Base-by-base conservation (phyloP, 2,888 invertebrate species). In the Scaptodrosophila latifasciaeformis region DNA sequence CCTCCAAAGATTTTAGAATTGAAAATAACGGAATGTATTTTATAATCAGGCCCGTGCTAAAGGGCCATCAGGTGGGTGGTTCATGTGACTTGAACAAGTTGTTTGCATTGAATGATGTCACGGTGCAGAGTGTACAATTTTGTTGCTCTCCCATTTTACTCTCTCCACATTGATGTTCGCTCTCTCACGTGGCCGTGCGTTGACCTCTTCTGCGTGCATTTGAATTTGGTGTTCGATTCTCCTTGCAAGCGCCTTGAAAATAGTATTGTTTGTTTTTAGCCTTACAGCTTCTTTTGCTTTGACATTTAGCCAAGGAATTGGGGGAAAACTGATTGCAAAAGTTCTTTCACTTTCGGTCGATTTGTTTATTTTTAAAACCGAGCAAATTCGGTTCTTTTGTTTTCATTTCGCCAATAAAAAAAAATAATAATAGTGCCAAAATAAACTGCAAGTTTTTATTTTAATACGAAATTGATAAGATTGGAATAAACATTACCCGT, bases 301-400 rank as follows among this genome's bases (percentile, higher is more conserved):
- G 54, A 67, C 62, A 69, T 60, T 60, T 75, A 58, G 71, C 63
- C 68, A 78, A 74, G 15, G 19, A 30, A 39, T 29, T 12, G 1
- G 31, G 10, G 43, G 19, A 59, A 49, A 49, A n/a, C n/a, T 47
- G 40, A 29, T 29, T 52, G 18, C 18, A 60, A n/a, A 44, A 59
- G 45, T 67, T 56, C 35, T 60, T 60, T 54, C 44, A 59, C 63
- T 65, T 69, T 57, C 5, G 13, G 27, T 17, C 15, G 37, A 9
- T 17, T 1, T 13, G 21, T 40, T 40, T 40, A 40, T 40, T 40
- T 40, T 40, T 13, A 40, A 1, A 13, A 2, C 1, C 13, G 37
- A 18, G 17, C 9, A n/a, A n/a, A n/a, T n/a, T n/a, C n/a, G n/a
- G n/a, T n/a, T n/a, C n/a, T n/a, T n/a, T n/a, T 45, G 43, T 30